Base-by-base conservation (phyloP, 2,888 invertebrate species). In the Leucophenga maculata region DNA sequence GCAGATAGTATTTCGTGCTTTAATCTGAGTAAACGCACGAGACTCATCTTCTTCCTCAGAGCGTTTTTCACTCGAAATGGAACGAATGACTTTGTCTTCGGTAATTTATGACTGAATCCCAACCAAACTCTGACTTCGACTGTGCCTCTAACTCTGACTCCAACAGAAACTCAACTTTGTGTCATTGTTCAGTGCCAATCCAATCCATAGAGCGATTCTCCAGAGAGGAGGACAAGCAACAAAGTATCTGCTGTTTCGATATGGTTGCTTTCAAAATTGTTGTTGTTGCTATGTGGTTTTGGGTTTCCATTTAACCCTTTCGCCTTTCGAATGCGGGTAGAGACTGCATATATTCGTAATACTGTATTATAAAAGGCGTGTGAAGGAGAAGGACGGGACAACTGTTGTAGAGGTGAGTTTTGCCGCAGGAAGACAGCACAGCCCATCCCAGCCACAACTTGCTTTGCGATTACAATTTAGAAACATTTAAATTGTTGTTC, bases 81-180 rank as follows among this genome's bases (percentile, higher is more conserved):
- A 84, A 83, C 80, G 82, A 80, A 85, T 84, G 79, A 86, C 86
- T 85, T 84, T 83, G 85, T 86, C 80, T 76, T 77, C 75, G 75
- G 75, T 85, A 82, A 84, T 85, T 85, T 83, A 85, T 80, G 83
- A 78, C 78, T 76, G 65, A 79, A 75, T 69, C 70, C 70, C 75
- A 69, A 14, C 70, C 72, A 68, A 75, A 71, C 72, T 70, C 74
- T 71, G 77, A 75, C 80, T 78, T 72, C 46, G 31, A 22, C 26
- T 26, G 26, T 4, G 26, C 26, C 26, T 26, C 3, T 26, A 2
- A 3, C 39, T 39, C 39, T 39, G 39, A 39, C 39, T 39, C 11
- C 39, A 50, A 16, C 50, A 8, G 50, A 69, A 79, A 74, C 70
- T 70, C 70, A 75, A 77, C 82, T 74, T 78, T 77, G 78, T 81